Conservation (phyloP, 2,797 vertebrate genomes). For the Sebastolobus altivelis region DNA sequence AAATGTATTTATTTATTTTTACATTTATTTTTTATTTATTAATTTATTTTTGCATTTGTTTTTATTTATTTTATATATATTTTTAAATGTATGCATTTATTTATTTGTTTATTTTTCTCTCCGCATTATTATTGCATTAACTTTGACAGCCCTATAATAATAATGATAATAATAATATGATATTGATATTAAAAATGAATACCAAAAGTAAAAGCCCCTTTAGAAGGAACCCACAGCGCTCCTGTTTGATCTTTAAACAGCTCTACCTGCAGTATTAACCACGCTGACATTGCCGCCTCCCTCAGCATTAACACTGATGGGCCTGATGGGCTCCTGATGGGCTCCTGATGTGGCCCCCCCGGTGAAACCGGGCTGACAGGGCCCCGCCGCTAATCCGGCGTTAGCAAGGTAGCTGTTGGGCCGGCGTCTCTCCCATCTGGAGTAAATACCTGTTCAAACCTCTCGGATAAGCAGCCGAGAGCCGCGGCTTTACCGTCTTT, state of each 20-base stretch:
- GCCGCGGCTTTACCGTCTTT: constrained; percentile 64
- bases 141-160: too few relatives aligned
- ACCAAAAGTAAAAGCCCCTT: background rate
- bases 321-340: background rate
- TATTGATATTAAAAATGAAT: background rate
- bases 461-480: constrained; percentile 68
- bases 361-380: constrained; percentile 64
- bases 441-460: constrained; percentile 79
- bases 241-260: background rate
- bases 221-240: background rate
- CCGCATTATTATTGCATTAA: too few relatives aligned
- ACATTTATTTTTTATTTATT: too few relatives aligned
- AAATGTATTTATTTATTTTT: too few relatives aligned
- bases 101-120: too few relatives aligned
- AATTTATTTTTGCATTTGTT: too few relatives aligned
- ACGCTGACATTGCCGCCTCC: too few relatives aligned
- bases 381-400: constrained; percentile 76
- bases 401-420: constrained; percentile 68
- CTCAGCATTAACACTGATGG: background rate
- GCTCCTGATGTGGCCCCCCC: constrained; percentile 14
- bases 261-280: background rate
- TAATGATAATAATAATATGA: too few relatives aligned
- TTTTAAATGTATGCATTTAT: too few relatives aligned
- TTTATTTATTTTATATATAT: too few relatives aligned
- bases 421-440: constrained; percentile 68